Conservation (phyloP, 2,113 vertebrate species). For the Corvus cornix region DNA sequence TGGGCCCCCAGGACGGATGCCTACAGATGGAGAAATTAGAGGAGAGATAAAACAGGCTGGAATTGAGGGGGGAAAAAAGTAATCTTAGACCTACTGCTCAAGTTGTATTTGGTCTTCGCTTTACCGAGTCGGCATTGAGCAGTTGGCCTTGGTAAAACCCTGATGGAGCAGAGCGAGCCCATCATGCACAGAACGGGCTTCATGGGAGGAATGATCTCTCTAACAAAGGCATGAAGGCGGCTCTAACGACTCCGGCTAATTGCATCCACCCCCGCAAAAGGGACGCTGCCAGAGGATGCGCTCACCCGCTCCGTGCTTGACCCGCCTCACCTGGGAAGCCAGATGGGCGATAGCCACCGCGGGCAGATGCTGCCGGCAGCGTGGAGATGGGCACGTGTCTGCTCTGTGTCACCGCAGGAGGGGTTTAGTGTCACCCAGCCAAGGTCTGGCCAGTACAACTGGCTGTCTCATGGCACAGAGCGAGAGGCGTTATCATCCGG, state of each 20-base stretch:
- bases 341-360: accelerated
- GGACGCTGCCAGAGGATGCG: accelerated
- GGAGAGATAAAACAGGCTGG: neutral
- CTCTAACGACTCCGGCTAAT: neutral
- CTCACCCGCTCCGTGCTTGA: accelerated
- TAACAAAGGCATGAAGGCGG: neutral
- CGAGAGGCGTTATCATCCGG: accelerated
- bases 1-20: too few relatives aligned
- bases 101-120: neutral
- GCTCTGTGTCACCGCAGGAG: neutral
- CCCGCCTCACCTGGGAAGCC: neutral
- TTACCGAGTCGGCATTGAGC: accelerated
- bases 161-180: accelerated
- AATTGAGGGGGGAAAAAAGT: neutral
- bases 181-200: neutral
- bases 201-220: too few relatives aligned
- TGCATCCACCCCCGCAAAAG: neutral
- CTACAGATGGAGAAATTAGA: neutral
- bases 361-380: neutral
- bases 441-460: accelerated
- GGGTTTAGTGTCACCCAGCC: neutral
- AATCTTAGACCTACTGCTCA: neutral
- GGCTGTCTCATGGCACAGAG: accelerated
- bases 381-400: accelerated
- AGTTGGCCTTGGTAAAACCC: neutral